Evolutionary conservation across 2,797 vertebrate genomes (phyloP).

Genomic region (Apodemus agrarius): DNA sequence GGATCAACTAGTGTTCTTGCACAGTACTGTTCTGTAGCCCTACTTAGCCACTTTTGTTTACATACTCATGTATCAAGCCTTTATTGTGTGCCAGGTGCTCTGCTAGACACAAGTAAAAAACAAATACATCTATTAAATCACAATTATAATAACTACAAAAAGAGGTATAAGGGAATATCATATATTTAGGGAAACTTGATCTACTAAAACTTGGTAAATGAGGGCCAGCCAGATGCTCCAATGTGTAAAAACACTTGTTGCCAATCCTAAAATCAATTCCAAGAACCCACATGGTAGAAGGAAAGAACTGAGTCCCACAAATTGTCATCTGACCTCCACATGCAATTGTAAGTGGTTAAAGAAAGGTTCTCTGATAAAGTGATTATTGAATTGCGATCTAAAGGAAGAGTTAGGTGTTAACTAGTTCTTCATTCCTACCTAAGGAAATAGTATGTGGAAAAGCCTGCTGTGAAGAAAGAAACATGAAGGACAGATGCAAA

Average conservation of each 20-base stretch:
- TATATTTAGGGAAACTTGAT: conserved; percentile 41
- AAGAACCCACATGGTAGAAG: neutral
- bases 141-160: conserved; percentile 18
- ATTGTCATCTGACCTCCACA: neutral
- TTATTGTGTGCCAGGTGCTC: conserved; percentile 33
- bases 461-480: neutral
- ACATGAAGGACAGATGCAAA: neutral
- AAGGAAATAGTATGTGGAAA: conserved; percentile 31
- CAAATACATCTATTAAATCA: conserved; percentile 8
- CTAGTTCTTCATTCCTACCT: neutral
- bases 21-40: neutral
- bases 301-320: neutral
- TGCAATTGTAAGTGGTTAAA: neutral
- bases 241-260: neutral
- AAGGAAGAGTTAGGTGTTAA: conserved; percentile 27
- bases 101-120: conserved; percentile 35
- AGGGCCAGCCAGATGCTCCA: neutral
- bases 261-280: neutral
- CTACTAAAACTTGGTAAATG: conserved; percentile 19
- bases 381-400: conserved; percentile 48
- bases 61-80: conserved; percentile 14
- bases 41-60: conserved; percentile 53
- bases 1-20: conserved; percentile 32
- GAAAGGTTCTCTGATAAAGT: conserved; percentile 24
- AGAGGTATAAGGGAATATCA: neutral